phyloP scores from a whole-genome alignment of 2,797 vertebrate species.

The Onychomys arenicola region DNA sequence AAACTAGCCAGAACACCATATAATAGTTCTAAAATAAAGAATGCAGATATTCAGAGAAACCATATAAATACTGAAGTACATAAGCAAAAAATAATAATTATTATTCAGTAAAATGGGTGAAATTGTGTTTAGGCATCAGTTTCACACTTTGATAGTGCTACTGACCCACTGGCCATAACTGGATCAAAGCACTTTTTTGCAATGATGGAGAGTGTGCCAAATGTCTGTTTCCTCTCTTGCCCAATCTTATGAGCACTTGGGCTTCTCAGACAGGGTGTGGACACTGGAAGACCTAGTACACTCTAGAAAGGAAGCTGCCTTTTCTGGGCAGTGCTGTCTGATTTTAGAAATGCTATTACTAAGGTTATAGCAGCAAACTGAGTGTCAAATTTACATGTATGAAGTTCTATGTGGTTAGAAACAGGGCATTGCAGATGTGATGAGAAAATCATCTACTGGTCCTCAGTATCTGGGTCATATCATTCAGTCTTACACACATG shows the following conservation, averaged over 20 bases:
- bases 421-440: background rate
- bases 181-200: constrained; percentile 19
- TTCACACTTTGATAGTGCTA: constrained; percentile 43
- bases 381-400: background rate
- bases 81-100: background rate
- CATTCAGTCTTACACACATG: background rate
- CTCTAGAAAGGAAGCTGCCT: constrained; percentile 55
- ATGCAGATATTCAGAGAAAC: background rate
- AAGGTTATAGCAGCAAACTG: background rate
- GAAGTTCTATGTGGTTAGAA: background rate
- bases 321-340: background rate
- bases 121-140: constrained; percentile 10
- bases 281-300: background rate
- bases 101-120: background rate
- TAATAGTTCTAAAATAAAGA: background rate
- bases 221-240: background rate
- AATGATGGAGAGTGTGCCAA: background rate
- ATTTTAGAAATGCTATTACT: constrained; percentile 53
- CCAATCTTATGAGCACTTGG: constrained; percentile 1
- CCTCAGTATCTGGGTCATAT: background rate
- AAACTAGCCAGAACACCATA: background rate
- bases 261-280: constrained; percentile 17
- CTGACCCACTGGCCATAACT: background rate
- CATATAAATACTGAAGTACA: background rate
- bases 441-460: background rate